phyloP scores from a whole-genome alignment of 2,888 invertebrate species.

The Chrysopilus asiliformis region DNA sequence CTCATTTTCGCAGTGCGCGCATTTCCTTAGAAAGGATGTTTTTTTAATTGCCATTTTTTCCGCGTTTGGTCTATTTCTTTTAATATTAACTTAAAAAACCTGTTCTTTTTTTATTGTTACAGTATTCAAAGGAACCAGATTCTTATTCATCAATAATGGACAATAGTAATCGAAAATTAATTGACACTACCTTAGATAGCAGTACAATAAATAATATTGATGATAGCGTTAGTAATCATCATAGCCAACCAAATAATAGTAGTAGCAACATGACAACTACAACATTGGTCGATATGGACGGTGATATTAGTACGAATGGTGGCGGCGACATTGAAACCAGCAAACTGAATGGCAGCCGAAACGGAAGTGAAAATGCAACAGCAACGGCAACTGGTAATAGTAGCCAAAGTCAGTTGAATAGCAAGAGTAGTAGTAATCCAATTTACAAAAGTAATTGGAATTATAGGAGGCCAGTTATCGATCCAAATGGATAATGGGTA shows the following conservation, averaged over 20 bases:
- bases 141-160: slow-evolving; percentile 13
- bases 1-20: no score
- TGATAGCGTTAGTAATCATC: slow-evolving; percentile 3
- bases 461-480: slow-evolving; percentile 31
- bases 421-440: slow-evolving; percentile 7
- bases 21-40: no score
- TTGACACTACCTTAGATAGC: slow-evolving; percentile 15
- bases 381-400: no score
- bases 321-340: no score
- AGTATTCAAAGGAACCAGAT: slow-evolving; percentile 12
- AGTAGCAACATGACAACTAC: slow-evolving; percentile 3
- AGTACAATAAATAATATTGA: slow-evolving; percentile 6
- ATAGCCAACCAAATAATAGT: background rate
- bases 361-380: slow-evolving; percentile 3
- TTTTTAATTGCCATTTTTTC: background rate
- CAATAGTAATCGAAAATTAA: slow-evolving; percentile 16
- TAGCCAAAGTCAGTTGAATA: slow-evolving; percentile 4
- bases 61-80: background rate
- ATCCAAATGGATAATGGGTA: slow-evolving; percentile 34
- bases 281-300: slow-evolving; percentile 9
- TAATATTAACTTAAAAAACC: background rate
- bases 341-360: no score
- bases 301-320: slow-evolving; percentile 5
- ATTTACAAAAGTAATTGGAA: slow-evolving; percentile 8
- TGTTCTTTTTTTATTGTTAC: slow-evolving; percentile 1